Conservation (phyloP, 2,888 invertebrate genomes). For the Leptothorax acervorum region DNA sequence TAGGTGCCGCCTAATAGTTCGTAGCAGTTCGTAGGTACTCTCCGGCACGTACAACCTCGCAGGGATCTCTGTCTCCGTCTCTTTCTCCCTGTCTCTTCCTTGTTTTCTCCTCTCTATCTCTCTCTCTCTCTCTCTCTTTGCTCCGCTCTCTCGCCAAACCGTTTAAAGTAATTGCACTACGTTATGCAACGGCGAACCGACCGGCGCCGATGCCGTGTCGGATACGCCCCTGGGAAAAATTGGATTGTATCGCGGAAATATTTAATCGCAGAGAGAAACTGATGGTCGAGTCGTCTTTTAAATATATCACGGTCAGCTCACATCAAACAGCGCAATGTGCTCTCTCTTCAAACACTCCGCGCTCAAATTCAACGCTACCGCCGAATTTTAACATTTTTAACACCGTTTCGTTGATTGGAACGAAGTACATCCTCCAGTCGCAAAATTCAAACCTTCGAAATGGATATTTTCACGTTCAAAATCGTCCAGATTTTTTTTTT, state of each 20-base stretch:
- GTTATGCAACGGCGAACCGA: slow-evolving; percentile 39
- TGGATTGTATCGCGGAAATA: slow-evolving; percentile 43
- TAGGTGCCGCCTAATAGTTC: slow-evolving; percentile 69
- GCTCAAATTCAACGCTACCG: background rate
- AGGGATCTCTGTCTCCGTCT: slow-evolving; percentile 49
- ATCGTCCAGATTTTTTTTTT: background rate
- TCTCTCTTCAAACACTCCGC: background rate
- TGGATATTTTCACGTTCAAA: background rate
- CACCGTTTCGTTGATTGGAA: background rate
- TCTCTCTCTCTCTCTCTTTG: background rate
- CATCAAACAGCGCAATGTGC: background rate
- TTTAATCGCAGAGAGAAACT: slow-evolving; percentile 34
- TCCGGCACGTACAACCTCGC: slow-evolving; percentile 50
- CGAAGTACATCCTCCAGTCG: background rate
- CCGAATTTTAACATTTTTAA: background rate
- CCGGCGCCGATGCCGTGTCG: background rate
- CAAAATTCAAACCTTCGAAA: background rate
- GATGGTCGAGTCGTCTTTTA: background rate
- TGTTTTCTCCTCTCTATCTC: background rate
- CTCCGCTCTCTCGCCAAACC: slow-evolving; percentile 22
- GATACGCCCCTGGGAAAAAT: slow-evolving; percentile 39
- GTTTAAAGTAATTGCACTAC: slow-evolving; percentile 53
- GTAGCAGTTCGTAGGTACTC: slow-evolving; percentile 48
- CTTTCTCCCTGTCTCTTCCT: background rate
- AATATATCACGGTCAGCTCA: background rate